phyloP scores from a whole-genome alignment of 2,888 invertebrate species.

The Conomelus anceps region DNA sequence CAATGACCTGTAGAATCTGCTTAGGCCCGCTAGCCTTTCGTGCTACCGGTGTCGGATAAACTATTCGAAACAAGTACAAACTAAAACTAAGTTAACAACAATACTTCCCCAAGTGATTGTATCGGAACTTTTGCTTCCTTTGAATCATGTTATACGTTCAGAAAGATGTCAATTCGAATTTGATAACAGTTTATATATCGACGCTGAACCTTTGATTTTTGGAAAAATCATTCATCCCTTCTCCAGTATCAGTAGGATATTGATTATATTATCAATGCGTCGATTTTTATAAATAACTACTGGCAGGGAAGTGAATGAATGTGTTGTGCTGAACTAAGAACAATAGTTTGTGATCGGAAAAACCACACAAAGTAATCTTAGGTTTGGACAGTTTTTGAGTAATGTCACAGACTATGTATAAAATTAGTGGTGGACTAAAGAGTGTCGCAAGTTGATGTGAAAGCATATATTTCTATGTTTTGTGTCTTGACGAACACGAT shows the following conservation, averaged over 20 bases:
- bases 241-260: background rate
- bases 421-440: no score
- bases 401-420: no score
- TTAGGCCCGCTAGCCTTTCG: constrained; percentile 3
- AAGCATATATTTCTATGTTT: background rate
- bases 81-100: background rate
- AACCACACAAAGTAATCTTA: no score
- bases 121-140: background rate
- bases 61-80: background rate
- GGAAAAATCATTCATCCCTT: background rate
- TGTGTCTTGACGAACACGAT: background rate
- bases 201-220: no score
- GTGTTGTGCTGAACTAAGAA: no score
- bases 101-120: background rate
- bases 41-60: constrained; percentile 10
- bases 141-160: background rate
- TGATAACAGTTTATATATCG: background rate
- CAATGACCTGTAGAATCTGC: constrained; percentile 13
- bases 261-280: background rate
- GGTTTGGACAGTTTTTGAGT: no score
- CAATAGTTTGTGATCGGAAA: no score
- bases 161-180: background rate
- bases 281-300: no score
- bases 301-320: no score
- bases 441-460: background rate